phyloP scores from a whole-genome alignment of 2,113 vertebrate genomes.

The Elaphurus davidianus region DNA sequence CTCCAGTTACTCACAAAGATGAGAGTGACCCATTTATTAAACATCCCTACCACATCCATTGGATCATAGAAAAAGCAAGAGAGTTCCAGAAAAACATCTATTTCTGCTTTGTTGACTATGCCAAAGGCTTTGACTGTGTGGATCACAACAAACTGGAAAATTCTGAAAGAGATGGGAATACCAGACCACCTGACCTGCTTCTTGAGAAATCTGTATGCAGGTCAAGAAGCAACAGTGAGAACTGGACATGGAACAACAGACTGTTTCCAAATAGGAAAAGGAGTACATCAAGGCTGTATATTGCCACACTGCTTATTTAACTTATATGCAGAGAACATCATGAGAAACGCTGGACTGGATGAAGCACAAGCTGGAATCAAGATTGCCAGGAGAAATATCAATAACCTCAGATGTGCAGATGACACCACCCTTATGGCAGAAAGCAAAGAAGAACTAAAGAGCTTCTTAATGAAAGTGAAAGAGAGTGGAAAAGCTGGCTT shows the following conservation, averaged over 20 bases:
- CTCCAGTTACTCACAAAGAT: background rate
- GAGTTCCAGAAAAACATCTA: background rate
- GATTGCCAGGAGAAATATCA: background rate
- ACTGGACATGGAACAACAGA: background rate
- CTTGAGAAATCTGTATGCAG: background rate
- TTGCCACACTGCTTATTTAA: background rate
- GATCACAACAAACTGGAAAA: background rate
- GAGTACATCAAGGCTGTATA: fast-evolving
- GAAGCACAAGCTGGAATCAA: background rate
- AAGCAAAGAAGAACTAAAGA: too few relatives aligned
- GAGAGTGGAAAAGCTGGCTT: too few relatives aligned
- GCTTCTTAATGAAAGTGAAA: too few relatives aligned
- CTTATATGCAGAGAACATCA: background rate
- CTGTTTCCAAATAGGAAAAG: too few relatives aligned
- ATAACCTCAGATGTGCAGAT: background rate
- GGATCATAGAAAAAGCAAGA: background rate
- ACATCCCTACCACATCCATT: background rate
- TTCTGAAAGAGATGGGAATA: background rate
- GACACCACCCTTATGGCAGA: too few relatives aligned
- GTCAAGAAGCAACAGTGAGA: background rate
- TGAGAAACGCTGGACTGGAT: background rate
- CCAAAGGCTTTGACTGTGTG: background rate
- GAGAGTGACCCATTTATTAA: background rate
- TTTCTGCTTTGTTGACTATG: background rate
- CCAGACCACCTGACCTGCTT: background rate